Evolutionary conservation across 2,888 invertebrate species (phyloP).

Genomic region (Erebia epiphron): DNA sequence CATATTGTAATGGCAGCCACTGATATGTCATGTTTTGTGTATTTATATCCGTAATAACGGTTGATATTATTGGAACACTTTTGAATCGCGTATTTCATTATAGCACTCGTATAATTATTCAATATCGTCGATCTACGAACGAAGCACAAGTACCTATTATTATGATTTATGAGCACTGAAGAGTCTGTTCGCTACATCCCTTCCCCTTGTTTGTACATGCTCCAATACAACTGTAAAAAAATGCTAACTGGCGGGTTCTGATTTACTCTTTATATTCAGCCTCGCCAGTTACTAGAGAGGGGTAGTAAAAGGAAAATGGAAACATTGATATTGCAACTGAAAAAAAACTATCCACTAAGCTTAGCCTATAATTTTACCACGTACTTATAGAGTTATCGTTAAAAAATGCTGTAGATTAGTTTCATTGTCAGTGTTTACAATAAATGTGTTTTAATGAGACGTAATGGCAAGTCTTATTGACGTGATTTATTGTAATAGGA

Average conservation of each 20-base stretch:
- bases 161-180: too few relatives aligned
- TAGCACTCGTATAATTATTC: neutral
- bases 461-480: slow-evolving; percentile 38
- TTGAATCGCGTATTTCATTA: neutral
- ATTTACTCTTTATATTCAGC: neutral
- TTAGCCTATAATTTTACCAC: neutral
- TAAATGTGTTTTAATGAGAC: slow-evolving; percentile 39
- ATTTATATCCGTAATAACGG: neutral
- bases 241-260: neutral
- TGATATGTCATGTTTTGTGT: neutral
- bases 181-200: neutral
- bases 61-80: neutral
- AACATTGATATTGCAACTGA: neutral
- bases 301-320: neutral
- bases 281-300: too few relatives aligned
- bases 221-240: too few relatives aligned
- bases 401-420: slow-evolving; percentile 37
- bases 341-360: neutral
- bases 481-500: slow-evolving; percentile 36
- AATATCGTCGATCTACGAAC: neutral
- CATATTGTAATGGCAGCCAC: neutral
- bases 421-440: slow-evolving; percentile 35
- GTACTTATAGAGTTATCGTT: slow-evolving; percentile 20
- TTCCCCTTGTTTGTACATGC: too few relatives aligned
- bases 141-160: too few relatives aligned